phyloP scores from a whole-genome alignment of 2,113 vertebrate species.

The Phylloscopus trochilus region DNA sequence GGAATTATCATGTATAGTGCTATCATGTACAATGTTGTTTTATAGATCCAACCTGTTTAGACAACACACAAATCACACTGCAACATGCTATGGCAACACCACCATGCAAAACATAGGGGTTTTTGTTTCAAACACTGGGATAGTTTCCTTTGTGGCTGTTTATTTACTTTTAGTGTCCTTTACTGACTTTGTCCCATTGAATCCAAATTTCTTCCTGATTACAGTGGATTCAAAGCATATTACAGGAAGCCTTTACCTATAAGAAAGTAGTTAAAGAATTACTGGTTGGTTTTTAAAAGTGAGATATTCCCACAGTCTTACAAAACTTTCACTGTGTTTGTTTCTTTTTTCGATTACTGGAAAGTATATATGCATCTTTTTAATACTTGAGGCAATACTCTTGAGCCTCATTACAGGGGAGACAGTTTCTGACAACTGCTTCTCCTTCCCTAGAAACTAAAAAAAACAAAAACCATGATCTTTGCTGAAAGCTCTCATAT shows the following conservation, averaged over 20 bases:
- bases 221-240: conserved; percentile 45
- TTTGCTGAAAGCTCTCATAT: conserved; percentile 68
- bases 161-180: conserved; percentile 45
- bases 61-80: conserved; percentile 54
- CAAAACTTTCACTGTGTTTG: neutral
- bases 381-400: neutral
- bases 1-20: neutral
- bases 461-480: conserved; percentile 68
- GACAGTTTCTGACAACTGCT: conserved; percentile 15
- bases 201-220: conserved; percentile 54
- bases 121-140: conserved; percentile 62
- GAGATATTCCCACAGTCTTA: conserved; percentile 22
- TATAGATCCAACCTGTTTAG: conserved; percentile 32
- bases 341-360: neutral
- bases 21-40: neutral
- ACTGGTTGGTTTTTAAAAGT: conserved; percentile 31
- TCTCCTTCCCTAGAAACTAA: conserved; percentile 22
- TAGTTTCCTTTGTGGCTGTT: conserved; percentile 40
- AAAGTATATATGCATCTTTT: neutral
- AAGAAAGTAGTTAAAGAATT: conserved; percentile 48
- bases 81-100: conserved; percentile 60
- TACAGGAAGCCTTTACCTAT: conserved; percentile 57
- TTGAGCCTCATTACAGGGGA: neutral
- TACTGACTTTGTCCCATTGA: conserved; percentile 49
- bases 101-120: conserved; percentile 64